These are phyloP conservation scores for Gadopsis marmoratus DNA, from an alignment of 2,797 vertebrate species.

Conservation along the genomic window DNA sequence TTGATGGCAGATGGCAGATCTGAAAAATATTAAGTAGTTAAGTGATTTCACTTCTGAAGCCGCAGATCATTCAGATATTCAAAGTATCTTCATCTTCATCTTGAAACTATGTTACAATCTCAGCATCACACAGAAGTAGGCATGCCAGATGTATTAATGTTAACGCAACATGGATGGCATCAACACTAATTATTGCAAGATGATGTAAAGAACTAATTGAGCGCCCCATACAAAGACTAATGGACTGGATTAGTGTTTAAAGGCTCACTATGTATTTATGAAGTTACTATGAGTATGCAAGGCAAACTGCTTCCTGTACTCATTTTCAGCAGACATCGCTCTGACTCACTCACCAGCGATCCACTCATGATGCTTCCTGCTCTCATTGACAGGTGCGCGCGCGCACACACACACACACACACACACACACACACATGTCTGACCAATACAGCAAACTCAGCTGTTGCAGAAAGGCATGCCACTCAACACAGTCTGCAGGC, in stretches of 20 bases:
- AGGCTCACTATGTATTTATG: conserved; percentile 48
- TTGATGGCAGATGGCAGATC: conserved; percentile 30
- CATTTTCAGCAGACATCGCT: conserved; percentile 34
- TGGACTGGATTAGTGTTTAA: conserved; percentile 36
- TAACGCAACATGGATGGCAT: conserved; percentile 18
- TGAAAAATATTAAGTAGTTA: conserved; percentile 16
- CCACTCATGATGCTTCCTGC: conserved; percentile 28
- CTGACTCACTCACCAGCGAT: conserved; percentile 34
- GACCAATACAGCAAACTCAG: conserved; percentile 48
- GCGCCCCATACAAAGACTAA: conserved; percentile 1
- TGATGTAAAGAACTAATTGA: conserved; percentile 10
- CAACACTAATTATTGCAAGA: conserved; percentile 23
- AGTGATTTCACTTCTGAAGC: neutral
- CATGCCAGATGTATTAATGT: neutral
- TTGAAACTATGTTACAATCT: neutral
- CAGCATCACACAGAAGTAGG: neutral
- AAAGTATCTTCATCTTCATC: conserved; percentile 9
- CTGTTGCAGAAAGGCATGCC: conserved; percentile 58
- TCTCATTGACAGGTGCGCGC: conserved; percentile 51
- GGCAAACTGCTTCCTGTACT: conserved; percentile 41
- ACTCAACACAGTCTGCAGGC: conserved; percentile 35
- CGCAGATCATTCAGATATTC: conserved; percentile 8
- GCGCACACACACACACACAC: conserved; percentile 17
- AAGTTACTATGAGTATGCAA: conserved; percentile 50
- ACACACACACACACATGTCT: conserved; percentile 1